Conservation (phyloP, 2,113 vertebrate species). For the Casuarius casuarius region DNA sequence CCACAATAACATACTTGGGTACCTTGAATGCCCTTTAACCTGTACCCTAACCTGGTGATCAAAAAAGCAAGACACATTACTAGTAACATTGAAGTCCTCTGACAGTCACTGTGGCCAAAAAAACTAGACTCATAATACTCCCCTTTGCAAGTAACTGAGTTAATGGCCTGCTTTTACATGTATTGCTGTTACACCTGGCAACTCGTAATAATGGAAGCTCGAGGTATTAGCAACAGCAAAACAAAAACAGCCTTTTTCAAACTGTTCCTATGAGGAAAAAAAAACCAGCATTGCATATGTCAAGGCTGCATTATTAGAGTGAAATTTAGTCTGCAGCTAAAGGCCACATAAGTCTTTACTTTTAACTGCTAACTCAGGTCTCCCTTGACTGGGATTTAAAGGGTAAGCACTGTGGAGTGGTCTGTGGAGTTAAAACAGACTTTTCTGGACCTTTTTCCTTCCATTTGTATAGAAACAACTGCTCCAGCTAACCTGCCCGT, state of each 20-base stretch:
- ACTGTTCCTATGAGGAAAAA: not conserved
- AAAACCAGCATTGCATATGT: not conserved
- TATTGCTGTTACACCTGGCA: not conserved
- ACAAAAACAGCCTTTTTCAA: not conserved
- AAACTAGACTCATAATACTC: not conserved
- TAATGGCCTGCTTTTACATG: not conserved
- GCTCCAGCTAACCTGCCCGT: slow-evolving; percentile 59
- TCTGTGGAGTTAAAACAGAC: slow-evolving; percentile 17
- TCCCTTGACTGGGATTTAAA: slow-evolving; percentile 41
- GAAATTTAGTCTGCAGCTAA: slow-evolving; percentile 2
- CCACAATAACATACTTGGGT: not conserved
- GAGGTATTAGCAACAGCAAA: not conserved
- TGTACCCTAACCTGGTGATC: not conserved
- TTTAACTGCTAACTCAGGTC: slow-evolving; percentile 12
- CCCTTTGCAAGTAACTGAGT: not conserved
- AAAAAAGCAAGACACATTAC: not conserved
- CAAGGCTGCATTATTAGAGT: not conserved
- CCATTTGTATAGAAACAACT: slow-evolving; percentile 55
- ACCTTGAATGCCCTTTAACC: not conserved
- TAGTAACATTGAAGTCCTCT: not conserved
- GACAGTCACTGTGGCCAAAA: not conserved
- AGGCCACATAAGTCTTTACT: slow-evolving; percentile 9
- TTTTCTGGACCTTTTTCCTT: slow-evolving; percentile 54
- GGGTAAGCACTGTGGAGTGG: slow-evolving; percentile 22
- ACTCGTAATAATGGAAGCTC: not conserved